Percentiles rank a stretch among this genome's conserved stretches.
Conservation (phyloP, 2,888 invertebrate genomes). For the Catocala fraxini region DNA sequence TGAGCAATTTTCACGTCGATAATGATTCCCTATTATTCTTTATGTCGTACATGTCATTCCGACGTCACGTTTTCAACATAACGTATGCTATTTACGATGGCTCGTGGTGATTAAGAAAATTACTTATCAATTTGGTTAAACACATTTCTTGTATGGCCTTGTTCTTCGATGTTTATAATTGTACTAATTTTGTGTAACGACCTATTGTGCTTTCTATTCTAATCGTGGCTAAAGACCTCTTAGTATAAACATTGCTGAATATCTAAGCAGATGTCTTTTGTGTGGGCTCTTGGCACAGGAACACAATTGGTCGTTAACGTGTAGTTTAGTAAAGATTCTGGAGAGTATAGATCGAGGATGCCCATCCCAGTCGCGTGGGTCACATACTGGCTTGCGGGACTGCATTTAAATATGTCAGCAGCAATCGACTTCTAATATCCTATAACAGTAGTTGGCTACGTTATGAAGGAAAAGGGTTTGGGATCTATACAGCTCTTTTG, state of each 20-base stretch:
- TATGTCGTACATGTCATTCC: constrained; percentile 51
- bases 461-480: too few relatives aligned
- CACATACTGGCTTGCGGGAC: too few relatives aligned
- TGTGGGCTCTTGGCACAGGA: background rate
- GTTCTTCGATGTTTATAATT: constrained; percentile 17
- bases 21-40: constrained; percentile 56
- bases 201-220: constrained; percentile 12
- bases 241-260: constrained; percentile 3
- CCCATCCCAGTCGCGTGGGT: too few relatives aligned
- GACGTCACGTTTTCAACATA: constrained; percentile 66
- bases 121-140: constrained; percentile 33
- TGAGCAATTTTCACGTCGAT: constrained; percentile 39
- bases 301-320: constrained; percentile 5
- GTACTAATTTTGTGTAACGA: constrained; percentile 8
- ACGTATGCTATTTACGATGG: constrained; percentile 48
- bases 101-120: constrained; percentile 51
- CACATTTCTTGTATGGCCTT: constrained; percentile 19
- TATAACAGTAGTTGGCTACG: too few relatives aligned
- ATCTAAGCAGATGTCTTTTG: constrained; percentile 2
- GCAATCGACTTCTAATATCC: too few relatives aligned
- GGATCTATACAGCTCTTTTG: too few relatives aligned
- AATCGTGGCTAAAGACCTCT: constrained; percentile 5
- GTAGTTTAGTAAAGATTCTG: background rate
- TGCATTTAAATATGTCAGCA: too few relatives aligned
- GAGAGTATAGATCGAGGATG: background rate